phyloP scores from a whole-genome alignment of 2,113 vertebrate species.

The Pimephales promelas region DNA sequence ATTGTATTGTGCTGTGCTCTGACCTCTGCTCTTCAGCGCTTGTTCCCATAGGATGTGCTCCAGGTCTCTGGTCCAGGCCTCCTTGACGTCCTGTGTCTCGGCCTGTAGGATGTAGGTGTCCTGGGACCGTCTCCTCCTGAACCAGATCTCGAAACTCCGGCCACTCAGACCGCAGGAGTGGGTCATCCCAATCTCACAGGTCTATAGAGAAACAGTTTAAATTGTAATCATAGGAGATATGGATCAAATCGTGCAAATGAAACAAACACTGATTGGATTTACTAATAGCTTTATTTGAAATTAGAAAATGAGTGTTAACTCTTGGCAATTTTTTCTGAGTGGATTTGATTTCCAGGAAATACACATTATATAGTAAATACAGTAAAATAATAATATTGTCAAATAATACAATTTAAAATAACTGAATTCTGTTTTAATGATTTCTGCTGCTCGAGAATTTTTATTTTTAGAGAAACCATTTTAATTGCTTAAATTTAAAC shows the following conservation, averaged over 20 bases:
- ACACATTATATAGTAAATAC: not conserved
- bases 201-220: slow-evolving; percentile 60
- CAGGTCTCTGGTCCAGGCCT: slow-evolving; percentile 78
- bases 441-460: too few relatives aligned
- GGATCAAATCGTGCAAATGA: not conserved
- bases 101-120: slow-evolving; percentile 76
- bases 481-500: too few relatives aligned
- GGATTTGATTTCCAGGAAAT: not conserved
- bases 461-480: too few relatives aligned
- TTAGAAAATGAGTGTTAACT: not conserved
- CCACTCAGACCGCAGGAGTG: slow-evolving; percentile 69
- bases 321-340: not conserved
- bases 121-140: slow-evolving; percentile 75
- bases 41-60: slow-evolving; percentile 79
- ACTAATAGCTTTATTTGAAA: not conserved
- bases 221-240: not conserved
- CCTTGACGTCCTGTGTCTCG: slow-evolving; percentile 70
- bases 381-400: not conserved
- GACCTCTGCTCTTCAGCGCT: slow-evolving; percentile 76
- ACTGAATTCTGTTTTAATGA: not conserved
- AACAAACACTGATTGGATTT: not conserved
- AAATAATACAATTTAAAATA: not conserved
- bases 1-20: not conserved
- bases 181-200: slow-evolving; percentile 78
- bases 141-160: slow-evolving; percentile 81